Base-by-base conservation (phyloP, 2,797 vertebrate species). In the Anguilla obscura region DNA sequence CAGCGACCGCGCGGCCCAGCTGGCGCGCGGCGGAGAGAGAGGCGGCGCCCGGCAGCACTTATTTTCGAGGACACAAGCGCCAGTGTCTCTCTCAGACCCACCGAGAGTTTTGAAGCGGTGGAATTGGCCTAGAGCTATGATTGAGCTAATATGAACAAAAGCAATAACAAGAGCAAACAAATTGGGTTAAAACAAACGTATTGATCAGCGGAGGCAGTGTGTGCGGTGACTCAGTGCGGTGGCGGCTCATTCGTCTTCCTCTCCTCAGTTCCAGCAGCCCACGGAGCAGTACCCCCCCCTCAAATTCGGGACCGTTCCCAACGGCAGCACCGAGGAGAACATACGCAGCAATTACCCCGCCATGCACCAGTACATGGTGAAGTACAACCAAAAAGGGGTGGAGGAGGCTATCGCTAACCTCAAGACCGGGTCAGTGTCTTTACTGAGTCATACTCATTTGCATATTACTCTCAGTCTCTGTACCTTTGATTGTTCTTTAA, bases 331-430 rank as follows among this genome's bases (percentile, higher is more conserved):
- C 0, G 98, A 98, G 94, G 97, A 98, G 93, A 98, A 98, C 91
- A 98, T 98, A 88, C 97, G 97, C 90, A 98, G 97, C 94, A 98
- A 98, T 92, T 98, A 98, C 87, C 97, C 97, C 24, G 97, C 96
- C 93, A 98, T 98, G 98, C 97, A 98, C 91, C 96, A 96, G 92
- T 98, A 98, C 93, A 98, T 98, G 97, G 96, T 97, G 87, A 96
- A 96, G 58, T 97, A 98, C 95, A 98, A 98, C 95, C 98, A 98
- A 95, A 97, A 97, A 84, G 96, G 97, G 0, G 98, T 98, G 71
- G 97, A 98, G 92, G 98, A 98, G 85, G 98, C 98, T n/a, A 97
- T 98, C 30, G 96, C 96, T 0, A 98, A 98, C 94, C 97, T 98
- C 21, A 98, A 98, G 93, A 97, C 96, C 0, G 98, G 98, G 98